A percentile compares a stretch with the other conserved stretches of the same genome.
Conservation (phyloP, 1,140 invertebrate genomes). For the Ooceraea biroi region DNA sequence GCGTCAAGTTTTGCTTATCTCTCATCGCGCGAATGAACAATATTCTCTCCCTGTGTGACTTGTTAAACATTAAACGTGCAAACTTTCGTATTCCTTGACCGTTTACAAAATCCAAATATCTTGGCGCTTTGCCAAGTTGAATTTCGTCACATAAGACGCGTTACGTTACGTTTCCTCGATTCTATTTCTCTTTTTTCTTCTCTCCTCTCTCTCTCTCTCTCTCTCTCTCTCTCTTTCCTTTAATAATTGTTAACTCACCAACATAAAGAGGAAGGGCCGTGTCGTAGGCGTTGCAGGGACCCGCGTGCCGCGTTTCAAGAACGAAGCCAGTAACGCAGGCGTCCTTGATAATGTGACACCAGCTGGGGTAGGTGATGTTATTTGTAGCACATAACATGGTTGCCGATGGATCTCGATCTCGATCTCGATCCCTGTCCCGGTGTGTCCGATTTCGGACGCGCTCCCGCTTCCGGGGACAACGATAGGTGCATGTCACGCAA, state of each 20-base stretch:
- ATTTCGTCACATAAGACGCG: background rate
- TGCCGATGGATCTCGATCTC: conserved; percentile 81
- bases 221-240: background rate
- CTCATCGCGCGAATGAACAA: too few species aligned
- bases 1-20: too few species aligned
- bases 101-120: conserved; percentile 11
- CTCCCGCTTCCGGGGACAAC: conserved; percentile 86
- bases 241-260: conserved; percentile 73
- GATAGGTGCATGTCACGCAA: conserved; percentile 91
- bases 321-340: conserved; percentile 93
- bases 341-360: conserved; percentile 95
- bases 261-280: conserved; percentile 77
- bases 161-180: conserved; percentile 12
- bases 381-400: conserved; percentile 92
- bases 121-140: background rate
- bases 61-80: too few species aligned
- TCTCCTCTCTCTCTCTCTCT: too few species aligned
- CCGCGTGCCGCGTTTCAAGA: conserved; percentile 91
- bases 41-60: too few species aligned
- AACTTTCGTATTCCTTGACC: too few species aligned
- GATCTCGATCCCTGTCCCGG: conserved; percentile 84
- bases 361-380: conserved; percentile 93
- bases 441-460: conserved; percentile 81
- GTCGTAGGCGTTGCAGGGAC: conserved; percentile 88
- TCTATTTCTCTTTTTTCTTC: too few species aligned